Conservation (phyloP, 92 coral and sea anemone species). For the Actinernus sp. region DNA sequence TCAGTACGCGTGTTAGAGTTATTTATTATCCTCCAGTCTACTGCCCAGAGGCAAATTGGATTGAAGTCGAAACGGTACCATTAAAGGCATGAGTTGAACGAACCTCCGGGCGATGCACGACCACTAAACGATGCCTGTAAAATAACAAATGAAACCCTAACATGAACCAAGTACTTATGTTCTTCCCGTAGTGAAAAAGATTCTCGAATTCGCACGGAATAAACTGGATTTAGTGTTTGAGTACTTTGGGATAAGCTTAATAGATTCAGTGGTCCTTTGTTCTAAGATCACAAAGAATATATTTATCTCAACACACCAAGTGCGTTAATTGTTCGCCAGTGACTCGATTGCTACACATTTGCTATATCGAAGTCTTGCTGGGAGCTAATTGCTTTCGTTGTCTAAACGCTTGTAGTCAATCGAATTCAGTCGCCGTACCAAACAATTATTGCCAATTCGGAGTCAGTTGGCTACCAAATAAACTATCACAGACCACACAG, state of each 20-base stretch:
- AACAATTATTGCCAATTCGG: too few relatives aligned
- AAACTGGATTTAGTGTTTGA: not conserved
- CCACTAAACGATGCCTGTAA: not conserved
- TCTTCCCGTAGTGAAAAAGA: conserved; percentile 1
- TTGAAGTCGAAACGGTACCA: conserved; percentile 34
- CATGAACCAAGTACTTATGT: not conserved
- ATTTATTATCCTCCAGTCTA: not conserved
- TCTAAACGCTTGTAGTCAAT: not conserved
- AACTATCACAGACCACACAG: too few relatives aligned
- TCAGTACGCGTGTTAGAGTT: conserved; percentile 12
- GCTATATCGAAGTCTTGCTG: not conserved
- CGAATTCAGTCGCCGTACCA: too few relatives aligned
- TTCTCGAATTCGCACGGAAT: not conserved
- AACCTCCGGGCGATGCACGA: conserved; percentile 15
- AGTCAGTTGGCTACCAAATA: too few relatives aligned
- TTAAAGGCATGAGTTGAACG: conserved; percentile 11
- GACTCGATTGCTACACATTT: not conserved
- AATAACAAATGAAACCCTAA: not conserved
- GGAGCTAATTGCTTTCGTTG: not conserved
- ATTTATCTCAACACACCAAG: conserved; percentile 24
- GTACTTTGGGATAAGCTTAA: not conserved
- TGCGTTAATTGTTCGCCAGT: conserved; percentile 15
- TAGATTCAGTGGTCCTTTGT: not conserved
- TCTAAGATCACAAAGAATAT: conserved; percentile 6
- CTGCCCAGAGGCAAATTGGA: conserved; percentile 29